Evolutionary conservation across 2,888 invertebrate genomes (phyloP), one percentile per base, ranked within the genome.

Genomic region (Nomada flava): DNA sequence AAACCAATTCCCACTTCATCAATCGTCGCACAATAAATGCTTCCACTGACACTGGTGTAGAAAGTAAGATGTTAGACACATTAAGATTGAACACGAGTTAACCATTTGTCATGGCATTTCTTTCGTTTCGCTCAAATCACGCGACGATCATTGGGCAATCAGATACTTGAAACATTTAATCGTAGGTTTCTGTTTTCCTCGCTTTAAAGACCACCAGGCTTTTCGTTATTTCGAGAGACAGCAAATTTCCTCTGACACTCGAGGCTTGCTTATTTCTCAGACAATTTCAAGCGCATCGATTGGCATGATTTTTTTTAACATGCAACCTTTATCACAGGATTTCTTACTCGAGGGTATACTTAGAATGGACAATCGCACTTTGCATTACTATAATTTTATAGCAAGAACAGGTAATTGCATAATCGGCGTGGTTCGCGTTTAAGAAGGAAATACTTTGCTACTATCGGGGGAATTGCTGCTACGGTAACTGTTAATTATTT

Each of bases 401-500:
- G n/a, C n/a, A 13, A n/a, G 20, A 53, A 44, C 20, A 36, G 55
- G 20, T 73, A 73, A 73, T 57, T 73, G 18, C n/a, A 26, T 53
- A 44, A 72, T 64, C 26, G 5, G 23, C 52, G n/a, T 72, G 72
- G 23, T n/a, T 42, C 44, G 10, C 3, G 53, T 73, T 65, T 15
- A 11, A 26, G 7, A 44, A n/a, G 13, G 23, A 15, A 65, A 47
- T 26, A 42, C 23, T 53, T 20, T 4, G 2, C 18, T 47, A 50
- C 3, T 60, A 44, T 20, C 4, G 13, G 29, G 18, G 9, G 50
- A 64, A 65, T 65, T 63, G n/a, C 52, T 13, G 10, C 5, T 13
- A 53, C 53, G 53, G 23, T 13, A 44, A n/a, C 53, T 72, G 60
- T 53, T 63, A 71, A 63, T 71, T 71, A 71, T 63, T 53, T n/a